Base-by-base conservation (phyloP, 1,140 invertebrate genomes). In the Saccostrea echinata region DNA sequence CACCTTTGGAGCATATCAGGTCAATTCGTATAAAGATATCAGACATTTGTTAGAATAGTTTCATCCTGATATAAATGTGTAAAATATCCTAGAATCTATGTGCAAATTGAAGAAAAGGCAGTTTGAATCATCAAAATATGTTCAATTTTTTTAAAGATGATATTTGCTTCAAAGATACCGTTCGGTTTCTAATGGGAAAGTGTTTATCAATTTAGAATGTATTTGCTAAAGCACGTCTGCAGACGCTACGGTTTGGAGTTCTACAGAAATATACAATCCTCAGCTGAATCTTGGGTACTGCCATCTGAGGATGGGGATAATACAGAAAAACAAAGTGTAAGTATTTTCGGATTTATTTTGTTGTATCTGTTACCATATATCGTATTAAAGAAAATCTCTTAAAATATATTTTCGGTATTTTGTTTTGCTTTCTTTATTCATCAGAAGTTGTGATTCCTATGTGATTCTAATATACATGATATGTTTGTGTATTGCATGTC, bases 161-260 rank as follows among this genome's bases (percentile, higher is more conserved):
- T 21, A 57, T 57, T 16, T 57, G 16, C 21, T 21, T 57, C 16
- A 21, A n/a, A 43, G 43, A 43, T 8, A 43, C 1, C 35, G 35
- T 43, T 43, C 43, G 0, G 9, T 3, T 43, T 1, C 1, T 43
- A 43, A 43, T 43, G 43, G 0, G 43, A 43, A 3, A 43, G 0
- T 43, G 43, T 43, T 61, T n/a, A n/a, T 4, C 27, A 51, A 81
- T 89, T 76, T 83, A 92, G 91, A 61, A 89, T 89, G 13, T 92
- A 87, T 51, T 81, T 91, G n/a, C 85, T 91, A 30, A 92, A 92
- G 64, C 86, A 90, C 53, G 33, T 92, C 18, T 92, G 91, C 71
- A 80, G 91, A 33, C 81, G 68, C n/a, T 92, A 91, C 89, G 91
- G 92, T 18, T 85, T 87, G 11, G 91, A 92, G 51, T 51, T 86